Evolutionary conservation across 2,888 invertebrate species (phyloP).

Genomic region (Dyspetes luteomarginatus): DNA sequence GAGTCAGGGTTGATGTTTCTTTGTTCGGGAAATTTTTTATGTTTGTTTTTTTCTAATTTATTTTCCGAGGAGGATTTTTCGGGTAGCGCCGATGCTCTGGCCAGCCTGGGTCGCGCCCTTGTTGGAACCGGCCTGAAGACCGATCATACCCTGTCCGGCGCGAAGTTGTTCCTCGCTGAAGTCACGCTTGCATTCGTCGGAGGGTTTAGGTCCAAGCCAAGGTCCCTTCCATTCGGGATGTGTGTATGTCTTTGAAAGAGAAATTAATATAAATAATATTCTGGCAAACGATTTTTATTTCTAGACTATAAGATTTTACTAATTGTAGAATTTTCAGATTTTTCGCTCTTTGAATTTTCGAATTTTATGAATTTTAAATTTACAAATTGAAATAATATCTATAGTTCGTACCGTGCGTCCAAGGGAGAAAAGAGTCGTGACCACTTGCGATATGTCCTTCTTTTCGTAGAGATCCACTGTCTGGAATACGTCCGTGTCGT

Average conservation of each 20-base stretch:
- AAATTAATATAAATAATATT: not conserved
- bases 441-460: constrained; percentile 94
- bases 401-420: constrained; percentile 89
- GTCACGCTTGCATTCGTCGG: constrained; percentile 96
- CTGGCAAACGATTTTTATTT: not conserved
- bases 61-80: constrained; percentile 96
- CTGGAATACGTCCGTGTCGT: constrained; percentile 97
- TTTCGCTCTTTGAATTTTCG: not conserved
- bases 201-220: constrained; percentile 96
- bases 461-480: constrained; percentile 98
- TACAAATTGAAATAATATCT: no score
- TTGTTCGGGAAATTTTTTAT: not conserved
- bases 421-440: constrained; percentile 93
- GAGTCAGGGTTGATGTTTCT: constrained; percentile 8
- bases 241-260: constrained; percentile 88
- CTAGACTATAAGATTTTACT: not conserved
- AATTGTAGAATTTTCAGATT: no score
- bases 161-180: constrained; percentile 96
- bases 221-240: constrained; percentile 94
- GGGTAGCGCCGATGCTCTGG: constrained; percentile 94
- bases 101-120: constrained; percentile 98
- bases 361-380: not conserved
- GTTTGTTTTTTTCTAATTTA: constrained; percentile 82
- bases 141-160: constrained; percentile 95
- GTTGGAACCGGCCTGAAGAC: constrained; percentile 98